Percentiles rank a stretch among this genome's conserved stretches.
Conservation (phyloP, 1,140 invertebrate species). For the Aphelinus atriplicis region DNA sequence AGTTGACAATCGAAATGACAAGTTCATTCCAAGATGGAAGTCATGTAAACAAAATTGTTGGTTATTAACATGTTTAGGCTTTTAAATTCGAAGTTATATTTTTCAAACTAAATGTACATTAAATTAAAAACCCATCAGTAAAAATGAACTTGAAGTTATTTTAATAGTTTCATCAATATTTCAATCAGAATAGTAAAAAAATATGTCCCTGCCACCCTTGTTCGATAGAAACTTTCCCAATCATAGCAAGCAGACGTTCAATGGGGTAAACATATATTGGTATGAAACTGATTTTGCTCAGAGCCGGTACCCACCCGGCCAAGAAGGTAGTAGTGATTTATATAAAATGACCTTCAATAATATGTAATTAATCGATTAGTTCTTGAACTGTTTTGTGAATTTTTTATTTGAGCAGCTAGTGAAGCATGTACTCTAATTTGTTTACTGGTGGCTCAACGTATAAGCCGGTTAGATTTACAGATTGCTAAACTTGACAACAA, state of each 20-base stretch:
- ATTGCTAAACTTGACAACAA: constrained; percentile 49
- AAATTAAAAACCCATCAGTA: too few species aligned
- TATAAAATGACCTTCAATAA: constrained; percentile 8
- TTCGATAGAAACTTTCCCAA: constrained; percentile 50
- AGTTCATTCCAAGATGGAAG: constrained; percentile 17
- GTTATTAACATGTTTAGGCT: constrained; percentile 17
- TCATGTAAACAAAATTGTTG: constrained; percentile 20
- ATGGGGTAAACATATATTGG: constrained; percentile 54
- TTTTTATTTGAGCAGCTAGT: constrained; percentile 49
- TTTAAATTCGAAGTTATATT: constrained; percentile 14
- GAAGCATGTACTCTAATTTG: constrained; percentile 64
- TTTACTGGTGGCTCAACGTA: constrained; percentile 57
- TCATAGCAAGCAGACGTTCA: constrained; percentile 50
- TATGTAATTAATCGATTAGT: constrained; percentile 9
- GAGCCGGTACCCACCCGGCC: constrained; percentile 62
- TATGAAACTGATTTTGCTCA: constrained; percentile 59
- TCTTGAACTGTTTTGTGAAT: constrained; percentile 10
- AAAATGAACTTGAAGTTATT: too few species aligned
- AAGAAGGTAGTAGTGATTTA: constrained; percentile 52
- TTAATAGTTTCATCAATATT: not conserved
- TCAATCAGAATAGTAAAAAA: constrained; percentile 17
- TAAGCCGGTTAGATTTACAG: constrained; percentile 49
- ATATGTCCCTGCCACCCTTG: constrained; percentile 53
- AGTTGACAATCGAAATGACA: constrained; percentile 29
- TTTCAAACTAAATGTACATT: not conserved